Evolutionary conservation across 2,797 vertebrate genomes (phyloP).

Genomic region (Cossypha polioptera): DNA sequence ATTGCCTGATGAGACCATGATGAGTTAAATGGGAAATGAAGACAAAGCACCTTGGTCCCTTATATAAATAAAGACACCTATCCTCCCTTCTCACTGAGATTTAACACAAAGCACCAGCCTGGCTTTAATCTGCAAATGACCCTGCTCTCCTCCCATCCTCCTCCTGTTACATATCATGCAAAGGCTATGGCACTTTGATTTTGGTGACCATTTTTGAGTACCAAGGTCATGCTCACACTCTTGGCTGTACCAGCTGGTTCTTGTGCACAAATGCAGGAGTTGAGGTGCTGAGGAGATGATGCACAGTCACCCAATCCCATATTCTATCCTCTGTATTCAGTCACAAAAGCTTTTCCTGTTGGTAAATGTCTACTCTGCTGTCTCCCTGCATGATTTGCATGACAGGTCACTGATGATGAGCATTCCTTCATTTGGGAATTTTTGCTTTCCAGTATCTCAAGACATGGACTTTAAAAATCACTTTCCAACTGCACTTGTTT

Average conservation of each 20-base stretch:
- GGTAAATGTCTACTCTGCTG: not conserved
- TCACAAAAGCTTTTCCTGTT: not conserved
- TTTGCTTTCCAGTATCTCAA: not conserved
- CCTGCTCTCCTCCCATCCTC: not conserved
- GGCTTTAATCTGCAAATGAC: not conserved
- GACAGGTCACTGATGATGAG: conserved; percentile 26
- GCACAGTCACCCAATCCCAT: not conserved
- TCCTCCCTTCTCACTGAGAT: not conserved
- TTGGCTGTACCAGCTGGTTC: accelerated
- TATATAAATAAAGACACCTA: not conserved
- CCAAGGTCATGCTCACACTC: not conserved
- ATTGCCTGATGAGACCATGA: not conserved
- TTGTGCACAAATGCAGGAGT: accelerated
- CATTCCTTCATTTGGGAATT: not conserved
- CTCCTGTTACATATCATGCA: not conserved
- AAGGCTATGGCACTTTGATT: not conserved
- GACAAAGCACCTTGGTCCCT: not conserved
- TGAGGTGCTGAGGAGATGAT: not conserved
- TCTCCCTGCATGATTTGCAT: conserved; percentile 30
- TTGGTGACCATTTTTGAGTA: not conserved
- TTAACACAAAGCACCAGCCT: not conserved
- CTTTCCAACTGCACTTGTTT: not conserved
- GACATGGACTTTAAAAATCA: not conserved
- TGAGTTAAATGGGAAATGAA: not conserved
- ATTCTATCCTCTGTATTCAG: not conserved